Evolutionary conservation across 2,797 vertebrate species (phyloP), one percentile per base, ranked within the genome.

Genomic region (Coreius guichenoti): DNA sequence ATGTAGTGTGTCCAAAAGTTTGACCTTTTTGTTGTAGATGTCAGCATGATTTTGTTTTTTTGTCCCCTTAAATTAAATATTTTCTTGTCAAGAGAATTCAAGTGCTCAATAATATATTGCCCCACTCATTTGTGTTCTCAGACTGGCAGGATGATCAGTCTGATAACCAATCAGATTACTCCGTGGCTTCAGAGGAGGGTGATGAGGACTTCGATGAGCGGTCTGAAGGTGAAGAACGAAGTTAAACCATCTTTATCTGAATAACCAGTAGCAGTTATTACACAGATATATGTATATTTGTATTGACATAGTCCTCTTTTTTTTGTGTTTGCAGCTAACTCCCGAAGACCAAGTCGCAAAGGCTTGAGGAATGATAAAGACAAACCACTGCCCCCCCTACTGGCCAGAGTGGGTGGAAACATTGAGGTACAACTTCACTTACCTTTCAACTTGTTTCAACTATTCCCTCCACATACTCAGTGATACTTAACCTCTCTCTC

Each of bases 71-170:
- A 75, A 43, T 54, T 8, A 36, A 65, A 78, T 54, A 79, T 29
- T 65, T 77, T n/a, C 36, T 47, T 54, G 19, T 31, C 26, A 43
- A 70, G n/a, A 13, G 54, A 85, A 63, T 65, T 79, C 6, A 33
- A 31, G 43, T 65, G 13, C 76, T 76, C 11, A 4, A 14, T 68
- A 84, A 61, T 36, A 45, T 80, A n/a, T 88, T 26, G 80, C 68
- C 65, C 31, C 77, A n/a, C 33, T 17, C 86, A 51, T 90, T 51
- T 90, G 16, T 81, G 1, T 90, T 81, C 54, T 91, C 92, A 99
- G 98, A 99, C 94, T 99, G 98, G 98, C 98, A 99, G 94, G 98
- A 99, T 93, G 98, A 99, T 93, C 98, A 99, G 93, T 99, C 98
- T 36, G 98, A 99, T 92, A 99, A 99, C 95, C 98, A 99, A 91